Conservation (phyloP, 2,888 invertebrate genomes). For the Drosophila nigricruria region DNA sequence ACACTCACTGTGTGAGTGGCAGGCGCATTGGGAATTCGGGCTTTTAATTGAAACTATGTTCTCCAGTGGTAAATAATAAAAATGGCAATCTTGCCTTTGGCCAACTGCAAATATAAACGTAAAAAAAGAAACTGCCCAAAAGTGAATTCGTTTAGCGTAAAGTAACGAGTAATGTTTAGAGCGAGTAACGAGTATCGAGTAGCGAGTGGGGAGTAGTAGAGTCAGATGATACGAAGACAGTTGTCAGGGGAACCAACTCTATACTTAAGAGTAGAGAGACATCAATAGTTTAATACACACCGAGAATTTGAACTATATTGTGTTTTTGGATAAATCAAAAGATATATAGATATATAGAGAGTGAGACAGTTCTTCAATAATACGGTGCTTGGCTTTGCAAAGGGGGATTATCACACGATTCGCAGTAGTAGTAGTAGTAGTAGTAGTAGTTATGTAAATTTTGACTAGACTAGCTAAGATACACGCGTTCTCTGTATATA, state of each 20-base stretch:
- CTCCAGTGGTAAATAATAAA: conserved; percentile 63
- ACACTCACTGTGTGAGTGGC: conserved; percentile 37
- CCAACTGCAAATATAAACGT: conserved; percentile 17
- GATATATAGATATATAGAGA: conserved; percentile 9
- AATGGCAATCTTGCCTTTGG: conserved; percentile 31
- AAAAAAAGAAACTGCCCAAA: conserved; percentile 21
- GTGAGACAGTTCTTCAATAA: conserved; percentile 37
- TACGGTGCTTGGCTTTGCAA: conserved; percentile 38
- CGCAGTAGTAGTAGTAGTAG: conserved; percentile 22
- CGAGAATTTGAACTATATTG: conserved; percentile 26
- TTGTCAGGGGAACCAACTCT: conserved; percentile 33
- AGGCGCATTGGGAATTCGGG: conserved; percentile 32
- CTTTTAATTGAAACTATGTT: conserved; percentile 60
- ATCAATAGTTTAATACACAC: conserved; percentile 51
- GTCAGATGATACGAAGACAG: conserved; percentile 32
- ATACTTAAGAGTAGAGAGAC: conserved; percentile 31
- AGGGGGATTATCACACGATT: conserved; percentile 37
- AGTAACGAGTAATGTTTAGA: conserved; percentile 23
- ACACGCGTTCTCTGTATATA: conserved; percentile 59
- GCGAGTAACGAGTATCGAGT: conserved; percentile 6
- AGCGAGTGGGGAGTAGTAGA: conserved; percentile 7
- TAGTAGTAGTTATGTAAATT: conserved; percentile 21
- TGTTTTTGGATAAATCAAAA: conserved; percentile 5
- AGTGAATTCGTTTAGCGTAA: conserved; percentile 11
- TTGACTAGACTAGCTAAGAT: conserved; percentile 58